Conservation (phyloP, 2,888 invertebrate species). For the Eurytoma californica region DNA sequence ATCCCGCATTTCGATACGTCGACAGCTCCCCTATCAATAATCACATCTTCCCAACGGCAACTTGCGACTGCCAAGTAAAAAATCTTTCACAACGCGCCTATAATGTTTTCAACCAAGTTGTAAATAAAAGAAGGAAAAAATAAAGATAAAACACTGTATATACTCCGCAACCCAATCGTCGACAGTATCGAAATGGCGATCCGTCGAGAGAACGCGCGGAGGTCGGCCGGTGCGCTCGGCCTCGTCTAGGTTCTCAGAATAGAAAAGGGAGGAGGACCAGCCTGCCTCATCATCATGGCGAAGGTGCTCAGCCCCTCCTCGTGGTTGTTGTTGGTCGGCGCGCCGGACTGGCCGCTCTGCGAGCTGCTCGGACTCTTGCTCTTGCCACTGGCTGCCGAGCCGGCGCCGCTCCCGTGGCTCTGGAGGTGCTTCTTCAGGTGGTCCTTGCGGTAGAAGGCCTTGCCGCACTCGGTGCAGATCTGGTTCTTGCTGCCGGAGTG, state of each 20-base stretch:
- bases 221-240: neutral
- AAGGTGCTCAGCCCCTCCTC: slow-evolving; percentile 69
- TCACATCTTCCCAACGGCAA: neutral
- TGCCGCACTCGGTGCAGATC: slow-evolving; percentile 84
- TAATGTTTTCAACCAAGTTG: no score
- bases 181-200: neutral
- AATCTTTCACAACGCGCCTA: neutral
- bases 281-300: slow-evolving; percentile 71
- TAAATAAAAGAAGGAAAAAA: no score
- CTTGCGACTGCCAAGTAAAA: neutral
- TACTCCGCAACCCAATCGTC: neutral
- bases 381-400: slow-evolving; percentile 10
- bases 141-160: no score
- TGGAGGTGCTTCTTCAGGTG: slow-evolving; percentile 88
- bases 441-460: slow-evolving; percentile 86
- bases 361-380: slow-evolving; percentile 27
- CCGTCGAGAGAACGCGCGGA: neutral
- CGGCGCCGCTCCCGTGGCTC: slow-evolving; percentile 77
- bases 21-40: neutral
- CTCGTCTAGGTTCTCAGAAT: slow-evolving; percentile 68
- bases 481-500: slow-evolving; percentile 90
- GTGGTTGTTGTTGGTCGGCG: slow-evolving; percentile 65
- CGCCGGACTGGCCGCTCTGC: slow-evolving; percentile 72
- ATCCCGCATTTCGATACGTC: slow-evolving; percentile 18
- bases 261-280: slow-evolving; percentile 71